Evolutionary conservation across 2,888 invertebrate species (phyloP), one percentile per base, ranked within the genome.

Genomic region (Protula sp.): DNA sequence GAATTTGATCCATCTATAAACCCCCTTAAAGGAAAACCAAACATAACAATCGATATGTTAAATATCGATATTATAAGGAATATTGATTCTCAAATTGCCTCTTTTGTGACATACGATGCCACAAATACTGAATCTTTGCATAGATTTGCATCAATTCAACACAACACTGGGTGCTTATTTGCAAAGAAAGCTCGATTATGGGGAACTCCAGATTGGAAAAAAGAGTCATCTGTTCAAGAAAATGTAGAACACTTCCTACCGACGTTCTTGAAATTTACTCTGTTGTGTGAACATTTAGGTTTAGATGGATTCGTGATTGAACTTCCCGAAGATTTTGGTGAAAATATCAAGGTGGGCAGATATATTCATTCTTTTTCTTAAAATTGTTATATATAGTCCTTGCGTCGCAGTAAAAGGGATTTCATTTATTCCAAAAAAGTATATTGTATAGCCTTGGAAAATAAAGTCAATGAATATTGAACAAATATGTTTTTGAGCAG

Each of bases 261-360:
- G 29, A 73, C 68, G 54, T 70, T 74, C 51, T 57, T 71, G n/a
- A 70, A 68, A 57, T 74, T 75, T 59, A 69, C 67, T 9, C 57
- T 71, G 26, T 59, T 69, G 3, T 72, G 73, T 59, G 54, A 67
- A 47, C 60, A 60, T 24, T 60, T 70, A n/a, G 69, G 67, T 14
- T 61, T 74, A 9, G 75, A 75, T 62, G 74, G 70, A 3, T 75
- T 74, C 60, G 59, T 75, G 1, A 63, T 74, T 55, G 69, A 72
- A 55, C 38, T 75, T 29, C 73, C 74, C 5, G 69, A 68, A 0
- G 52, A 67, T 5, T 73, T 68, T 65, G 70, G 67, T 1, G 24
- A 28, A 27, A 59, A 66, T 51, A 63, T 72, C 4, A 58, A 70
- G 70, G 74, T 74, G 64, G 50, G 26, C n/a, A n/a, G n/a, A n/a